phyloP scores from a whole-genome alignment of 2,113 vertebrate genomes.

The Oophaga pumilio region DNA sequence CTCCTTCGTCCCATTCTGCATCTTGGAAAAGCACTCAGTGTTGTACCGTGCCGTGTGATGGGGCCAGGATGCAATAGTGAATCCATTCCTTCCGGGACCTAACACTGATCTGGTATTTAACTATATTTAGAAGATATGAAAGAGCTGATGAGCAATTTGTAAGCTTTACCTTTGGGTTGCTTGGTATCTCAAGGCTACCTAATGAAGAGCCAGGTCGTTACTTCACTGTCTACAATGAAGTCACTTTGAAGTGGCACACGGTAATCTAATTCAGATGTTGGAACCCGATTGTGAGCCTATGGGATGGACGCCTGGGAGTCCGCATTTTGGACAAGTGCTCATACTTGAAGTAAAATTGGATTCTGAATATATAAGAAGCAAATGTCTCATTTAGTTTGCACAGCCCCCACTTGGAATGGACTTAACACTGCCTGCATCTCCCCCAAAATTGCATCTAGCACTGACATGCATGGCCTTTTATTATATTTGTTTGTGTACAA shows the following conservation, averaged over 20 bases:
- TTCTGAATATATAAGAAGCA: constrained; percentile 24
- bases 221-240: background rate
- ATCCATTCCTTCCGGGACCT: constrained; percentile 54
- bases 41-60: constrained; percentile 56
- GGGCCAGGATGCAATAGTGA: constrained; percentile 56
- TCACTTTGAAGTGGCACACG: background rate
- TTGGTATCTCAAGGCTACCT: background rate
- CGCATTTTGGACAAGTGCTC: background rate
- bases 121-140: constrained; percentile 31
- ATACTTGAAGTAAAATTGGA: constrained; percentile 46
- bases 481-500: constrained; percentile 49
- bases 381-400: constrained; percentile 33
- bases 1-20: constrained; percentile 5
- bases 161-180: constrained; percentile 32
- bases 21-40: constrained; percentile 56
- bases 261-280: background rate
- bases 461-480: constrained; percentile 53
- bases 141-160: constrained; percentile 33
- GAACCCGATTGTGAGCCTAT: background rate
- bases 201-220: background rate
- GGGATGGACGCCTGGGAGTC: background rate
- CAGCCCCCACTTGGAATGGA: constrained; percentile 44
- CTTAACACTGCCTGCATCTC: constrained; percentile 52
- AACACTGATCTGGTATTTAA: constrained; percentile 48
- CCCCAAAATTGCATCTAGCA: constrained; percentile 45